Conservation (phyloP, 2,797 vertebrate genomes). For the Poecilia velifera region DNA sequence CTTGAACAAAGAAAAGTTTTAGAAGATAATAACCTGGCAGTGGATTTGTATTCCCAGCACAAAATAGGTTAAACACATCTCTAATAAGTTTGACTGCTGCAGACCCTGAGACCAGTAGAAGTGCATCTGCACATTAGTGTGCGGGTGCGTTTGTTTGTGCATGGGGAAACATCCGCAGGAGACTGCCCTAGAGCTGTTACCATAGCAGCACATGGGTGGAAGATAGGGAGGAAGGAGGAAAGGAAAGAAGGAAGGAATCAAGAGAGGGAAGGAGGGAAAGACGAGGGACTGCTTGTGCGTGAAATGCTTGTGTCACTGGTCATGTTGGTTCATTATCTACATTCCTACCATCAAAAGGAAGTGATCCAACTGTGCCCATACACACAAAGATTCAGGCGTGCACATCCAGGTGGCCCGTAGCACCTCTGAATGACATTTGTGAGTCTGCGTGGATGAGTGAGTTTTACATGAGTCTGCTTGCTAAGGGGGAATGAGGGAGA, state of each 20-base stretch:
- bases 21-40: constrained; percentile 38
- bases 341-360: constrained; percentile 62
- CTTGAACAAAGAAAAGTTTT: constrained; percentile 18
- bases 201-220: constrained; percentile 67
- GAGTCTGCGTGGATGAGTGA: constrained; percentile 34
- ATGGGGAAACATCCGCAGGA: constrained; percentile 65
- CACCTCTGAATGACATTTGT: constrained; percentile 42
- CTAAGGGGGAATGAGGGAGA: constrained; percentile 25
- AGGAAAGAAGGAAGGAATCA: constrained; percentile 44
- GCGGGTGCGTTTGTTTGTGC: constrained; percentile 17
- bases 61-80: constrained; percentile 62
- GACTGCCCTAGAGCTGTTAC: constrained; percentile 72
- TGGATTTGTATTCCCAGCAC: constrained; percentile 51
- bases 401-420: constrained; percentile 35
- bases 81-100: constrained; percentile 68
- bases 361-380: constrained; percentile 57
- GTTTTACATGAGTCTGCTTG: constrained; percentile 41
- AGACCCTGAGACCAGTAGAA: constrained; percentile 48
- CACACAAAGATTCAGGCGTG: not conserved
- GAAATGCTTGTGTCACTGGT: constrained; percentile 37
- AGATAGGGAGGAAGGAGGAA: constrained; percentile 31
- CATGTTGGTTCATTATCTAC: constrained; percentile 71
- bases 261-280: constrained; percentile 45
- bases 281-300: constrained; percentile 33
- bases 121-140: constrained; percentile 25